Percentiles rank a stretch among this genome's conserved stretches.
These are phyloP conservation scores for Proteles cristata DNA, from an alignment of 2,113 vertebrate genomes.

Conservation along the genomic window DNA sequence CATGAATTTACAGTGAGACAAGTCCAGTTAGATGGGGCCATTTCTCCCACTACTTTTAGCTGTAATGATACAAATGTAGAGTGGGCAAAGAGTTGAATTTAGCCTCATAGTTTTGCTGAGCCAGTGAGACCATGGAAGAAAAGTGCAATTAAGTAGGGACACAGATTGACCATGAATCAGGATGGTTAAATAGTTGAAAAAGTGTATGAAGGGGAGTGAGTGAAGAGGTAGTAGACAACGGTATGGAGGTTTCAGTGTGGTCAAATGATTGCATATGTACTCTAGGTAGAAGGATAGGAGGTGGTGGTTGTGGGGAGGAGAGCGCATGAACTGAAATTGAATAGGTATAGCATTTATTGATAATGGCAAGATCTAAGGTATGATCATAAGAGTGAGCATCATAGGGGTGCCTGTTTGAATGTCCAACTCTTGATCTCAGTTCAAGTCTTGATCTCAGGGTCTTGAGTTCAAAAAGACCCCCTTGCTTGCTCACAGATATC, in stretches of 20 bases:
- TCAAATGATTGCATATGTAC: neutral
- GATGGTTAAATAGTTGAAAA: neutral
- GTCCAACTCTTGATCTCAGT: too few relatives aligned
- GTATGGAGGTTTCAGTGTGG: neutral
- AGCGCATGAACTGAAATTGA: neutral
- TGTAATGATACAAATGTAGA: neutral
- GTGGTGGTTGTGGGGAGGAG: neutral
- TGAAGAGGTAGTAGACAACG: neutral
- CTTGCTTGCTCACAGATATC: neutral
- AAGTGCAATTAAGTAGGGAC: neutral
- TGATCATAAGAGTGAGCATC: neutral
- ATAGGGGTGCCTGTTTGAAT: too few relatives aligned
- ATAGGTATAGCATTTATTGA: neutral
- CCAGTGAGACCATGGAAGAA: neutral
- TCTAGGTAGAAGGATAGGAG: neutral
- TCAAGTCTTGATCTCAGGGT: too few relatives aligned
- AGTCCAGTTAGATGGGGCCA: neutral
- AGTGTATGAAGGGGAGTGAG: neutral
- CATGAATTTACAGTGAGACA: neutral
- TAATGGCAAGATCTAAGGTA: neutral
- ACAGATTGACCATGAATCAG: neutral
- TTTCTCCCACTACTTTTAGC: neutral
- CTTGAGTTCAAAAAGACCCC: too few relatives aligned
- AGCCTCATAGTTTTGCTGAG: neutral
- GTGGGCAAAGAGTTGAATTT: neutral